Evolutionary conservation across 2,113 vertebrate species (phyloP).

Genomic region (Phrynocephalus versicolor): DNA sequence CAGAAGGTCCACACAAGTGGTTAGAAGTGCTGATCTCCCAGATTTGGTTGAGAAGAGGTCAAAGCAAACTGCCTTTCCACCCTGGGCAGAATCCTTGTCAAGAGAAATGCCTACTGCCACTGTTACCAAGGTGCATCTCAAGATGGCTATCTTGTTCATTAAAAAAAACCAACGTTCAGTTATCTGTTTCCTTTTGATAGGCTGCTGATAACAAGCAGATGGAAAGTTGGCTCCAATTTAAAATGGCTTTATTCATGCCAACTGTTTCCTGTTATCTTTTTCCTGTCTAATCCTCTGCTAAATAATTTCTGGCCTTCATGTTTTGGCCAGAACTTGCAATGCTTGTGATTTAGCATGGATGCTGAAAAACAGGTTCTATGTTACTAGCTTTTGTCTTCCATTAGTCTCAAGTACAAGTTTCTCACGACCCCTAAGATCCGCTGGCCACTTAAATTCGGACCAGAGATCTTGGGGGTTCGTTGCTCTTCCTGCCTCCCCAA

Average conservation of each 20-base stretch:
- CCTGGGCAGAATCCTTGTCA: slow-evolving; percentile 1
- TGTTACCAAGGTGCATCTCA: background rate
- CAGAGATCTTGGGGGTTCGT: no score
- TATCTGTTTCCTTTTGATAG: slow-evolving; percentile 58
- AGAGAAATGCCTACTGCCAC: slow-evolving; percentile 16
- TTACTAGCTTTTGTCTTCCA: slow-evolving; percentile 45
- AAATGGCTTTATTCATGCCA: slow-evolving; percentile 57
- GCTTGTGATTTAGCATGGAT: slow-evolving; percentile 54
- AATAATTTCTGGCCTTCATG: slow-evolving; percentile 59
- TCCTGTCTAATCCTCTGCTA: slow-evolving; percentile 64
- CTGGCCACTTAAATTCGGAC: no score
- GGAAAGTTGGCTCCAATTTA: slow-evolving; percentile 55
- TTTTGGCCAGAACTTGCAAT: slow-evolving; percentile 42
- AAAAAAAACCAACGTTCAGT: slow-evolving; percentile 43
- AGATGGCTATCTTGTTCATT: slow-evolving; percentile 8
- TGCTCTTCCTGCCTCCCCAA: no score
- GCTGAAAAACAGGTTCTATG: slow-evolving; percentile 23
- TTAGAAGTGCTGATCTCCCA: background rate
- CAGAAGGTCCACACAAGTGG: background rate
- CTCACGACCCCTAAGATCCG: no score
- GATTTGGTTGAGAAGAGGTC: background rate
- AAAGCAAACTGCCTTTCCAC: slow-evolving; percentile 5
- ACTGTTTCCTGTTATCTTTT: slow-evolving; percentile 67
- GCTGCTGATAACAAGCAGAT: slow-evolving; percentile 70
- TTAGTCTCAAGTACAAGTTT: no score